These are phyloP conservation scores for Aricia agestis DNA, from an alignment of 1,140 invertebrate species.

Conservation along the genomic window DNA sequence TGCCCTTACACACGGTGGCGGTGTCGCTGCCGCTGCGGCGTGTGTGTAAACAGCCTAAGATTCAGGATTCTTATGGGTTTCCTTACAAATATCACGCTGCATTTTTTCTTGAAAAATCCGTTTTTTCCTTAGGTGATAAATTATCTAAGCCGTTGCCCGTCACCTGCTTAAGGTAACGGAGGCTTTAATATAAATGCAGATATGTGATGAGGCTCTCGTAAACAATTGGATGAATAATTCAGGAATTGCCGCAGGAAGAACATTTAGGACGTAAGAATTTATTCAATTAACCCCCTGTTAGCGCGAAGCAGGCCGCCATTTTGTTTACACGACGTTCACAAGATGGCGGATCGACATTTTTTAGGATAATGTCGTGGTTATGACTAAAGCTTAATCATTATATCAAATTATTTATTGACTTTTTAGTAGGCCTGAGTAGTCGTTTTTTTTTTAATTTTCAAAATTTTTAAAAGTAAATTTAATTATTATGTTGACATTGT, in stretches of 20 bases:
- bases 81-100: background rate
- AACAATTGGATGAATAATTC: constrained; percentile 40
- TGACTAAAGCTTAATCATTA: background rate
- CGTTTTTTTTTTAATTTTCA: no score
- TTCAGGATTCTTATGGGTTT: no score
- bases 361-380: background rate
- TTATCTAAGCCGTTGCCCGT: background rate
- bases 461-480: no score
- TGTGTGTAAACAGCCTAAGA: no score
- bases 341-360: background rate
- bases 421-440: no score
- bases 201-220: constrained; percentile 28
- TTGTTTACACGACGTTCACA: background rate
- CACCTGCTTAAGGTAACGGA: constrained; percentile 16
- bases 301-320: background rate
- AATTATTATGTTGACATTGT: no score
- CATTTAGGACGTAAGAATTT: constrained; percentile 17
- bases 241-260: constrained; percentile 19
- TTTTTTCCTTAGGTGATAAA: background rate
- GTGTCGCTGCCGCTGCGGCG: no score
- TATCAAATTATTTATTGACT: no score
- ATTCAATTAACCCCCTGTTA: constrained; percentile 6
- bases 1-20: no score
- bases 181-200: constrained; percentile 39
- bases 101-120: background rate